phyloP scores from a whole-genome alignment of 2,888 invertebrate species.

The Adelognathus sp. region DNA sequence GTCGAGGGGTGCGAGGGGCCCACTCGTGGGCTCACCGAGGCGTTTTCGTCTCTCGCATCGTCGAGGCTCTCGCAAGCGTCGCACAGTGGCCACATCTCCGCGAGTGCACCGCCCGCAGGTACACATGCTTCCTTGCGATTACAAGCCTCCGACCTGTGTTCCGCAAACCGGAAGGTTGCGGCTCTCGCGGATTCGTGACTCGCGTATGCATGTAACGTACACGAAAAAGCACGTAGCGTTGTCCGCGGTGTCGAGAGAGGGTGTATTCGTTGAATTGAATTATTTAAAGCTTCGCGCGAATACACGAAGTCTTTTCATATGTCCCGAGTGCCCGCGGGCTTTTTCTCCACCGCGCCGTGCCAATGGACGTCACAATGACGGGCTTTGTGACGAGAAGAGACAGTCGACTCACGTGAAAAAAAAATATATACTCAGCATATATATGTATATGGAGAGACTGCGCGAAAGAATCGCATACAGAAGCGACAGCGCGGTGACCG shows the following conservation, averaged over 20 bases:
- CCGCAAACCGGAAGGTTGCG: constrained; percentile 5
- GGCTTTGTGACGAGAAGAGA: constrained; percentile 70
- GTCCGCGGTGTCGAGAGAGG: constrained; percentile 61
- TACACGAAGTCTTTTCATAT: constrained; percentile 78
- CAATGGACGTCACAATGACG: constrained; percentile 70
- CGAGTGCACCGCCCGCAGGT: neutral
- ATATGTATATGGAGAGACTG: constrained; percentile 58
- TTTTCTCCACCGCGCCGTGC: neutral
- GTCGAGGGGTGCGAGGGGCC: constrained; percentile 2
- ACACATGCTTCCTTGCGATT: neutral
- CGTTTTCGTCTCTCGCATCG: neutral
- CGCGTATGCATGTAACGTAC: constrained; percentile 2
- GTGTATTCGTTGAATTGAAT: constrained; percentile 79
- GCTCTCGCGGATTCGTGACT: neutral
- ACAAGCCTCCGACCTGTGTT: constrained; percentile 10
- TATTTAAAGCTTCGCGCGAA: constrained; percentile 76
- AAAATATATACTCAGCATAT: too few species aligned
- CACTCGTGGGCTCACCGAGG: constrained; percentile 9
- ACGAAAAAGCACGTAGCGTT: constrained; percentile 4
- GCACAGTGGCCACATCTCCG: constrained; percentile 15
- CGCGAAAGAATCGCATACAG: neutral
- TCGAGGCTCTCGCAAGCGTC: neutral
- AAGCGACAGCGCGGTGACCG: constrained; percentile 15
- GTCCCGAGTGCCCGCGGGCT: constrained; percentile 65
- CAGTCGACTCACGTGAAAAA: too few species aligned